These are phyloP conservation scores for Philereme vetulata DNA, from an alignment of 2,888 invertebrate species.

Conservation along the genomic window DNA sequence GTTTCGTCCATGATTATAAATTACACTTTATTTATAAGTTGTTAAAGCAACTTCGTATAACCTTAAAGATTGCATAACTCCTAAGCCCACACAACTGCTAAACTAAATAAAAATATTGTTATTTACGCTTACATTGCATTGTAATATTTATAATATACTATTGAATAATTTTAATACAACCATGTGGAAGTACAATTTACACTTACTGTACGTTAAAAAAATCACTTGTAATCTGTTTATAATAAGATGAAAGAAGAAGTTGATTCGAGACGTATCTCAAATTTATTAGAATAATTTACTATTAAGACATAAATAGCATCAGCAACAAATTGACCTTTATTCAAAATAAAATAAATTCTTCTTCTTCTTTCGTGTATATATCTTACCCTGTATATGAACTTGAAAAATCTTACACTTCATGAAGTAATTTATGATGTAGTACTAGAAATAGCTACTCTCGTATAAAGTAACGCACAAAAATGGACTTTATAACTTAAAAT, in stretches of 20 bases:
- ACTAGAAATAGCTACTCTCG: constrained; percentile 6
- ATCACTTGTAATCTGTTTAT: constrained; percentile 9
- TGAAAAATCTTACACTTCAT: constrained; percentile 37
- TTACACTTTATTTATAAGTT: not conserved
- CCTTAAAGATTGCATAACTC: constrained; percentile 35
- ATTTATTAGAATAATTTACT: constrained; percentile 2
- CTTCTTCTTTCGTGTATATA: no score
- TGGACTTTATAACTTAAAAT: no score
- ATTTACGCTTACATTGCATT: constrained; percentile 15
- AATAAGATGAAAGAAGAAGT: constrained; percentile 14
- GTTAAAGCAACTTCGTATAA: constrained; percentile 24
- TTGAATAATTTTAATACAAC: constrained; percentile 11
- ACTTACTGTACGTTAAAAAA: constrained; percentile 14
- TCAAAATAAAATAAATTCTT: constrained; percentile 13
- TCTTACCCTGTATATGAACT: constrained; percentile 27
- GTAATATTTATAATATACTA: constrained; percentile 12
- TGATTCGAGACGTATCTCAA: constrained; percentile 27
- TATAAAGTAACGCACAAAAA: not conserved
- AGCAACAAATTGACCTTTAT: not conserved
- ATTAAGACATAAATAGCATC: not conserved
- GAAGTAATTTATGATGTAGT: constrained; percentile 18
- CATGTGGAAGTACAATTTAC: constrained; percentile 10
- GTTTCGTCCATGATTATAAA: no score
- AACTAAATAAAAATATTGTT: constrained; percentile 21
- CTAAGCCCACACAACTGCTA: constrained; percentile 36